phyloP scores from a whole-genome alignment of 2,797 vertebrate genomes.

The Etheostoma nigrum region DNA sequence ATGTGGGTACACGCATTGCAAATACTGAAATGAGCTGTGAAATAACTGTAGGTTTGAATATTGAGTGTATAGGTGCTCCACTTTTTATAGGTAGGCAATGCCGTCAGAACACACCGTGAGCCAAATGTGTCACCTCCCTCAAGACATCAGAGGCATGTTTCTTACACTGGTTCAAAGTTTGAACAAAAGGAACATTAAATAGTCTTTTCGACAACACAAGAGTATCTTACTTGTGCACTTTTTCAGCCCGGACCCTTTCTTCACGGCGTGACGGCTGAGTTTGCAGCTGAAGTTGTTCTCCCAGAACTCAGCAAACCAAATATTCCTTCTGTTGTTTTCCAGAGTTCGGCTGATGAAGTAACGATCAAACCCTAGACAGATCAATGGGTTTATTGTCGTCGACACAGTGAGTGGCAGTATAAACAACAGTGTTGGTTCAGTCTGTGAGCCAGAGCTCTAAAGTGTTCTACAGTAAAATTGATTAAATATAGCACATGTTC shows the following conservation, averaged over 20 bases:
- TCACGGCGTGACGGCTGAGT: conserved; percentile 94
- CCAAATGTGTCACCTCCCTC: conserved; percentile 56
- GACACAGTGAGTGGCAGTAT: conserved; percentile 23
- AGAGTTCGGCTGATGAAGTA: conserved; percentile 98
- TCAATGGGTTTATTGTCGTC: conserved; percentile 60
- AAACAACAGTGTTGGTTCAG: conserved; percentile 25
- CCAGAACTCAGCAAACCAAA: conserved; percentile 99
- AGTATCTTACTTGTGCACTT: conserved; percentile 97
- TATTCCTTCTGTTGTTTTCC: conserved; percentile 99
- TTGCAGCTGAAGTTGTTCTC: conserved; percentile 99
- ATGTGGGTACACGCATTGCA: conserved; percentile 51
- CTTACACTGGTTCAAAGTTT: conserved; percentile 47
- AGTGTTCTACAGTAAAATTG: conserved; percentile 11
- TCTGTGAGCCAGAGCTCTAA: conserved; percentile 9
- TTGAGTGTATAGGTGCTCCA: conserved; percentile 37
- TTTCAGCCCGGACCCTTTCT: conserved; percentile 94
- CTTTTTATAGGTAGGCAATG: conserved; percentile 47
- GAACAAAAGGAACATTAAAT: conserved; percentile 46
- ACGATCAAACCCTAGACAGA: conserved; percentile 93
- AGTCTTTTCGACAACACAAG: conserved; percentile 41
- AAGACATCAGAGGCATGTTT: conserved; percentile 40
- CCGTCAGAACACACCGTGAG: conserved; percentile 60
- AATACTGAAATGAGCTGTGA: conserved; percentile 55
- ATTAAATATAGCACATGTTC: conserved; percentile 12
- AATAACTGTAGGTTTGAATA: conserved; percentile 56